Evolutionary conservation across 2,888 invertebrate genomes (phyloP), one percentile per base, ranked within the genome.

Genomic region (Podotricha telesiphe): DNA sequence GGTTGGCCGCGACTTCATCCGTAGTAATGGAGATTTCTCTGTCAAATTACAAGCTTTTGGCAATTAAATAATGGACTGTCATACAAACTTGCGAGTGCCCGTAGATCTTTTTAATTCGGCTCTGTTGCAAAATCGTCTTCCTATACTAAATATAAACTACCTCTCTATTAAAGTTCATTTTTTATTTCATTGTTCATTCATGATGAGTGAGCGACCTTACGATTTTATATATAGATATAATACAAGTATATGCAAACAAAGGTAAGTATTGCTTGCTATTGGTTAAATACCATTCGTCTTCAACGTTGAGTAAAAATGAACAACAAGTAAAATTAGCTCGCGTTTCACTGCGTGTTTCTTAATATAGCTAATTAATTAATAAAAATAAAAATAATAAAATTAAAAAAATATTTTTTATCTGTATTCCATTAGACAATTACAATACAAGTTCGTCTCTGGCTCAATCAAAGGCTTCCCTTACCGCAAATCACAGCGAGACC

Each of bases 401-500:
- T 17, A 34, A 28, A 28, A 53, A 28, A 53, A 53, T 1, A 4
- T 28, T 8, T 28, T n/a, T 28, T n/a, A 53, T 55, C 55, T 55
- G 34, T 55, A 55, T n/a, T 58, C 58, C n/a, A 45, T 22, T 28
- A 59, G n/a, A 45, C n/a, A 34, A 34, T 22, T 34, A 22, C 50
- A 42, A 51, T 66, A 59, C 47, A 51, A 83, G 75, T 75, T 77
- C 88, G 72, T 67, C 73, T 79, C 91, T 89, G 89, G 61, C 73
- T 82, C 89, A 91, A 91, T 91, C 89, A 91, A 89, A 90, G 87
- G 87, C 87, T 86, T 84, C 76, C 69, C 77, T 82, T 85, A 91
- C 92, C 92, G 91, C 92, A 93, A 92, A 93, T 93, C 92, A 91
- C 88, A 79, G 87, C 82, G 74, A 82, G 82, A 88, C 88, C 90